These are phyloP conservation scores for Mythimna pallens DNA, from an alignment of 2,888 invertebrate species.

Conservation along the genomic window DNA sequence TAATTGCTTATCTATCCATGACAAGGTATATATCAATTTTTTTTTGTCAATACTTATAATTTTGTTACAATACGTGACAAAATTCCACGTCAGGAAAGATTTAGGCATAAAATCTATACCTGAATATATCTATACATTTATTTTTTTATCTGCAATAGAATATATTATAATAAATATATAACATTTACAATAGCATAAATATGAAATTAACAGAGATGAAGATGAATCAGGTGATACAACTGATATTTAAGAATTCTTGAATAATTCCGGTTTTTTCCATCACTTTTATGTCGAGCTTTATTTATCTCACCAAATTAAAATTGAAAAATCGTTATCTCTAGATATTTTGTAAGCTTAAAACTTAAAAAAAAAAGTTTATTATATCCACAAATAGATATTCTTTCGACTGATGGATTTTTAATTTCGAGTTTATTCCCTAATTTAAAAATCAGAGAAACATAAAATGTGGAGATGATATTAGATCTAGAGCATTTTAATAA, in stretches of 20 bases:
- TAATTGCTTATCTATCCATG: too few species aligned
- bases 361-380: not conserved
- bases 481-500: constrained; percentile 20
- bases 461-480: not conserved
- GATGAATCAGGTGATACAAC: not conserved
- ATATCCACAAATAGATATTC: not conserved
- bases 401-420: not conserved
- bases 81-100: not conserved
- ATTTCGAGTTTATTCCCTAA: not conserved
- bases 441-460: not conserved
- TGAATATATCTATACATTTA: too few species aligned
- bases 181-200: not conserved
- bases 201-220: not conserved
- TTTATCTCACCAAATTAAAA: not conserved
- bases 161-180: not conserved
- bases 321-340: not conserved
- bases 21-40: too few species aligned
- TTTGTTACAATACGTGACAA: not conserved
- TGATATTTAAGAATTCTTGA: not conserved
- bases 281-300: not conserved
- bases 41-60: too few species aligned
- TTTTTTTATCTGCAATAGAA: not conserved
- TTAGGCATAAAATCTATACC: not conserved
- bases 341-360: too few species aligned
- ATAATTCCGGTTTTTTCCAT: not conserved